Conservation (phyloP, 2,888 invertebrate genomes). For the Phortica magna region DNA sequence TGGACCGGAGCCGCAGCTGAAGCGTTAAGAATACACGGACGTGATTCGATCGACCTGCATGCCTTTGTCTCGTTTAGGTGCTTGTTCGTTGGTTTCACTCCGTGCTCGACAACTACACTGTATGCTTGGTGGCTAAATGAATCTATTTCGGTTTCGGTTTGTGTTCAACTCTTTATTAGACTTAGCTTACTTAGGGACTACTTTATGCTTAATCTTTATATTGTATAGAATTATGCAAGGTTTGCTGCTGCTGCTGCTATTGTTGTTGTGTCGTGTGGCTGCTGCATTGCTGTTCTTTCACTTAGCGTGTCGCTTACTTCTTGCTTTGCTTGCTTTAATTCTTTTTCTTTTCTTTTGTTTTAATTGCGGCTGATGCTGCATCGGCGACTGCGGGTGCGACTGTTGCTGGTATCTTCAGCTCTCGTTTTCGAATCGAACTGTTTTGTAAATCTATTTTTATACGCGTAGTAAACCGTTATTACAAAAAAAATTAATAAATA, state of each 20-base stretch:
- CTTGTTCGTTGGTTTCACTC: too few relatives aligned
- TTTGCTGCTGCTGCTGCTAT: constrained; percentile 5
- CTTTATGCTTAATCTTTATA: constrained; percentile 64
- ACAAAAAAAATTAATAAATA: constrained; percentile 82
- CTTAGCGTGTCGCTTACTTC: constrained; percentile 19
- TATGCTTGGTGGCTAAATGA: constrained; percentile 23
- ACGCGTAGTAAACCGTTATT: constrained; percentile 24
- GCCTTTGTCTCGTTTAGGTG: too few relatives aligned
- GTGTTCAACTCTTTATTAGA: constrained; percentile 54
- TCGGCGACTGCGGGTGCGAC: background rate
- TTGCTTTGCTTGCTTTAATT: constrained; percentile 33
- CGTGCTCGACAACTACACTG: too few relatives aligned
- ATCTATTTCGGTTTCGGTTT: constrained; percentile 22
- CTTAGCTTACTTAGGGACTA: constrained; percentile 68
- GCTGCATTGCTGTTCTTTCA: constrained; percentile 4
- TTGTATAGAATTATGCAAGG: constrained; percentile 59
- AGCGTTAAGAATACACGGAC: background rate
- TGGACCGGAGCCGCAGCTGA: background rate
- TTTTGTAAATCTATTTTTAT: constrained; percentile 35
- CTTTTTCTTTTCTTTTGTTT: constrained; percentile 33
- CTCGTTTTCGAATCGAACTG: background rate
- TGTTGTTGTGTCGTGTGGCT: background rate
- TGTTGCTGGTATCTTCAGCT: background rate
- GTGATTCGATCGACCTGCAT: too few relatives aligned
- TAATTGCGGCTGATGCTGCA: constrained; percentile 20